Percentiles rank a stretch among this genome's conserved stretches.
Conservation (phyloP, 2,797 vertebrate species). For the Eulemur rubriventer region DNA sequence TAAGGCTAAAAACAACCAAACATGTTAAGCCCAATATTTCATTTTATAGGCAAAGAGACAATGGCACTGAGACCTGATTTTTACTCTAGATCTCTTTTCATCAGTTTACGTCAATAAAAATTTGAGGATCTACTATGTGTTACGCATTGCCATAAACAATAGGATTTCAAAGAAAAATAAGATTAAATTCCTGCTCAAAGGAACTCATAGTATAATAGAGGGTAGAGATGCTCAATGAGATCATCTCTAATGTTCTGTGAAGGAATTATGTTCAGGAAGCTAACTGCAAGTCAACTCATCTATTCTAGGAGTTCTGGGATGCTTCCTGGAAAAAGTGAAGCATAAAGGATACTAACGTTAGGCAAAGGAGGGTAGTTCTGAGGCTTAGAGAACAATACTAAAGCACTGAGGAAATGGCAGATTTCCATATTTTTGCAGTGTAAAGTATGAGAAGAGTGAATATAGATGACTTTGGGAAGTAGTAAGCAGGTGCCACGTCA, state of each 20-base stretch:
- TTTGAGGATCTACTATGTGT: background rate
- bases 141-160: background rate
- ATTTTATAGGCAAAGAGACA: conserved; percentile 28
- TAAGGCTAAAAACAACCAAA: conserved; percentile 33
- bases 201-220: background rate
- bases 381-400: background rate
- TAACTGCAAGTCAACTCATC: background rate
- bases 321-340: background rate
- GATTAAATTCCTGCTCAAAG: conserved; percentile 26
- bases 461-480: background rate
- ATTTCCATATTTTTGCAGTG: background rate
- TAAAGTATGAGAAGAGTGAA: background rate
- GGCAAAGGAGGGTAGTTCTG: background rate
- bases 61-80: background rate
- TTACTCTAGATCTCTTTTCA: background rate
- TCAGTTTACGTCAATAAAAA: background rate
- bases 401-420: background rate
- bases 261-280: background rate
- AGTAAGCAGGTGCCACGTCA: background rate
- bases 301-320: background rate
- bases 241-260: background rate
- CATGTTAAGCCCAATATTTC: background rate
- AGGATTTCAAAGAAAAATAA: background rate
- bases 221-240: background rate
- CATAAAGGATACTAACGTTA: background rate